Evolutionary conservation across 2,797 vertebrate genomes (phyloP), one percentile per base, ranked within the genome.

Genomic region (Syndactyla subalaris): DNA sequence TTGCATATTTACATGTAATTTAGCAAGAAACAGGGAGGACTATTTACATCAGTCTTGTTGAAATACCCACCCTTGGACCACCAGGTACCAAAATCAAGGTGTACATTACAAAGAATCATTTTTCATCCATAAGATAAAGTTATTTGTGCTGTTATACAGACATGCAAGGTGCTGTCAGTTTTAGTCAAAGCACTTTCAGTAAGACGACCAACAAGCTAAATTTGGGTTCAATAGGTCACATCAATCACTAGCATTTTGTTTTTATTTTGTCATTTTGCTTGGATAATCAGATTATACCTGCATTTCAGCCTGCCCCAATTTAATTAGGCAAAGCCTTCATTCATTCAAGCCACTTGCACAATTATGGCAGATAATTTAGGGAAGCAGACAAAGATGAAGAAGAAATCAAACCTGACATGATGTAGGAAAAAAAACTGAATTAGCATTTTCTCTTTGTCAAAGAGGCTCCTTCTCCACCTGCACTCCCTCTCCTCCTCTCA

Each of bases 381-480:
- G 43, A 92, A 58, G 54, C 9, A 92, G 83, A 77, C 71, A 87
- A 90, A 92, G 74, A 87, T 26, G 45, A 86, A 81, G 43, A 95
- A 86, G 58, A 93, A 93, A 94, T 93, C 59, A 92, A 91, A 96
- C 38, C n/a, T 87, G 90, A 94, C 74, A 57, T 21, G 45, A 77
- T 39, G 45, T 14, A 92, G 62, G 52, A 7, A 29, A 29, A 39
- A 7, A 39, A 30, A 13, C 2, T 29, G 51, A 72, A 82, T 92
- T 85, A 83, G 65, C 68, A 57, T 94, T 91, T 86, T 88, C 23
- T 39, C 45, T 68, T 83, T 95, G 71, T 89, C 74, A 63, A 39
- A 62, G 57, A 58, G 43, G 24, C 14, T 85, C 51, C 48, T 86
- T 70, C 55, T 58, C 79, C 70, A 85, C 39, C 83, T 87, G 90